Conservation (phyloP, 2,888 invertebrate species). For the Laspeyria flexula region DNA sequence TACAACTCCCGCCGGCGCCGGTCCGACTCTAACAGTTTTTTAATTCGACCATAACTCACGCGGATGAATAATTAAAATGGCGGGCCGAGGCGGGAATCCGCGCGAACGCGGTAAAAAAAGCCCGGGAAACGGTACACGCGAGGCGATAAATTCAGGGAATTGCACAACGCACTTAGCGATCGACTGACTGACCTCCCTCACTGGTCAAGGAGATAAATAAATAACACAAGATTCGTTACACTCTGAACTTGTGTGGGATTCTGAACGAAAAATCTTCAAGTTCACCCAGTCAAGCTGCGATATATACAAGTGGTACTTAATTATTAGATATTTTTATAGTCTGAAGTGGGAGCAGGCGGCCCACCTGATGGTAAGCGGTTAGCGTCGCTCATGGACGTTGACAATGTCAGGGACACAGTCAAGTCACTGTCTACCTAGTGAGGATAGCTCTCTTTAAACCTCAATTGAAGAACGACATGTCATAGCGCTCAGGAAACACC, state of each 20-base stretch:
- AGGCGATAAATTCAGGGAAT: slow-evolving; percentile 78
- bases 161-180: slow-evolving; percentile 81
- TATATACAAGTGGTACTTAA: background rate
- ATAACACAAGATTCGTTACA: slow-evolving; percentile 27
- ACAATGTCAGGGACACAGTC: too few relatives aligned
- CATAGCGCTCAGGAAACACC: too few relatives aligned
- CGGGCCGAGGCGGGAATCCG: slow-evolving; percentile 74
- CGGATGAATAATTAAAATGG: slow-evolving; percentile 86
- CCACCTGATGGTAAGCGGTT: too few relatives aligned
- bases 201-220: slow-evolving; percentile 55
- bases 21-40: slow-evolving; percentile 86
- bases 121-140: slow-evolving; percentile 60
- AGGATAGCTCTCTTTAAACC: too few relatives aligned
- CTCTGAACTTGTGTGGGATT: slow-evolving; percentile 17
- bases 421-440: too few relatives aligned
- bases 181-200: slow-evolving; percentile 52
- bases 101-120: slow-evolving; percentile 77
- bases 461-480: too few relatives aligned
- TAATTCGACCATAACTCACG: slow-evolving; percentile 87
- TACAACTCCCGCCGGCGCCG: slow-evolving; percentile 79
- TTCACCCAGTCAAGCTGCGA: background rate
- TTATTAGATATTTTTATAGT: too few relatives aligned
- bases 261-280: background rate
- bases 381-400: too few relatives aligned
- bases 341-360: too few relatives aligned